Base-by-base conservation (phyloP, 2,113 vertebrate species). In the Chaetodon auriga region DNA sequence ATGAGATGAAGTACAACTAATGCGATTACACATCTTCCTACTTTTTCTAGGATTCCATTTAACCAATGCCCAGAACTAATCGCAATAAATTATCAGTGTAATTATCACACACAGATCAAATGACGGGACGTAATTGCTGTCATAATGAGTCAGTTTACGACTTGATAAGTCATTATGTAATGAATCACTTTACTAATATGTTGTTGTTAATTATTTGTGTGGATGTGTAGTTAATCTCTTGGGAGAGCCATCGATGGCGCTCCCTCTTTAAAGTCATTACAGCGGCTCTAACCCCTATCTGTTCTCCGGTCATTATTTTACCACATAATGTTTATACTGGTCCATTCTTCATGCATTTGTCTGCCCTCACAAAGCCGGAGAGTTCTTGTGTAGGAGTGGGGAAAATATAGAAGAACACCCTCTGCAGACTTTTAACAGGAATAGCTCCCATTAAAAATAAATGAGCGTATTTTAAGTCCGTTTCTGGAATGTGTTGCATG, bases 161-260 rank as follows among this genome's bases (percentile, higher is more conserved):
- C 55, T 76, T 73, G 57, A 77, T 30, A 30, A 30, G 30, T 30
- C 30, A 30, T 30, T 38, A 54, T 11, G 51, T 73, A 25, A 68
- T 86, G 15, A 70, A 77, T 84, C 3, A 58, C 68, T 66, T 77
- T 49, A 77, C 53, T 45, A 68, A 78, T 80, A 55, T 48, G 21
- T 19, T 65, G 12, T 8, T 81, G 35, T 85, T 71, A 63, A 84
- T 78, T 73, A 61, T 84, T 80, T 48, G 62, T 77, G 4, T 7
- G 65, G 69, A 83, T 74, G 16, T 62, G 30, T 48, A 5, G 19
- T 88, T 73, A 25, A 43, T 72, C 23, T 69, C 15, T 49, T 43
- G 75, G 61, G 41, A 72, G 55, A 57, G 36, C 30, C n/a, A 30
- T 23, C 36, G 8, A 70, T 69, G 65, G 25, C 51, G 25, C 35